Conservation (phyloP, 2,113 vertebrate species). For the Orthonyx spaldingii region DNA sequence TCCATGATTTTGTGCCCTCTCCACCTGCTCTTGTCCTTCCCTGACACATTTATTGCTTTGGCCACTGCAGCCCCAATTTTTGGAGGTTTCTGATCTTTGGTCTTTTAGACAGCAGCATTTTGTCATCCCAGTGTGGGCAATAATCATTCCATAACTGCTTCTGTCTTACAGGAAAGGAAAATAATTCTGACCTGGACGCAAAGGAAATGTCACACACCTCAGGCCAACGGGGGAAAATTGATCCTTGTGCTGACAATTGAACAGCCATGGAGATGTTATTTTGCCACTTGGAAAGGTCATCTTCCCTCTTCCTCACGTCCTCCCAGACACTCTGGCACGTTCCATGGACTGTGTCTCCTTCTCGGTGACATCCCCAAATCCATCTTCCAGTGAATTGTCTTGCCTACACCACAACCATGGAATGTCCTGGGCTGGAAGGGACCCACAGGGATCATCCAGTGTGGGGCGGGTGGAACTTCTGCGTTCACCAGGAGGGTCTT, state of each 20-base stretch:
- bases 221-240: neutral
- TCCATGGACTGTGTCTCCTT: neutral
- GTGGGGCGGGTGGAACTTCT: too few species aligned
- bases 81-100: neutral
- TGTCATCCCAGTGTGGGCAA: neutral
- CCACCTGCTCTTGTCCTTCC: neutral
- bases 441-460: fast-evolving
- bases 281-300: neutral
- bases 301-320: neutral
- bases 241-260: neutral
- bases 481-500: too few species aligned
- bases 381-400: neutral
- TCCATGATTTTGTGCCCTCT: neutral
- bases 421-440: fast-evolving
- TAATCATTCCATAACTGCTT: neutral
- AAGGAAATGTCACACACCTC: neutral
- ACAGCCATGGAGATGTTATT: neutral
- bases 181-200: neutral
- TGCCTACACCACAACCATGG: neutral
- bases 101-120: neutral
- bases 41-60: neutral
- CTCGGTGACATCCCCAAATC: fast-evolving
- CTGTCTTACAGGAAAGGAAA: neutral
- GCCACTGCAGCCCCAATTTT: neutral
- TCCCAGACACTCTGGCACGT: neutral